Percentiles rank a stretch among this genome's conserved stretches.
Conservation (phyloP, 2,888 invertebrate genomes). For the Laothoe populi region DNA sequence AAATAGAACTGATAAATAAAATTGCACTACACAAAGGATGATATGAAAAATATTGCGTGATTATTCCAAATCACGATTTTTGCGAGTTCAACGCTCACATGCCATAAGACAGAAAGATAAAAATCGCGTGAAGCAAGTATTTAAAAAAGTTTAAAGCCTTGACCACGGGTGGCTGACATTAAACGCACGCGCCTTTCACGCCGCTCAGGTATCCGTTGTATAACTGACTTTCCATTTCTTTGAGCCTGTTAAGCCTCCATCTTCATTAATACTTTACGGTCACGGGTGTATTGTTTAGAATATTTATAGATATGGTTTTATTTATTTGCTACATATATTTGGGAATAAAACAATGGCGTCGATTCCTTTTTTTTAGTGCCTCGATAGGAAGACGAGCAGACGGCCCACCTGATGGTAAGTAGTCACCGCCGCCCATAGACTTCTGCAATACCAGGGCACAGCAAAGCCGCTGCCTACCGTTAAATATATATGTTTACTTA, state of each 20-base stretch:
- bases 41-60: neutral
- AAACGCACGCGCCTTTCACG: constrained; percentile 78
- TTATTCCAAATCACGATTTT: constrained; percentile 4
- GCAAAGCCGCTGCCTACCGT: too few relatives aligned
- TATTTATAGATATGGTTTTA: neutral
- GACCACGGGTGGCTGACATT: constrained; percentile 82
- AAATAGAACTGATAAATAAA: neutral
- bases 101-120: constrained; percentile 54
- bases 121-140: constrained; percentile 67
- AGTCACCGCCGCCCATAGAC: too few relatives aligned
- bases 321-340: neutral
- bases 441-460: too few relatives aligned
- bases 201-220: constrained; percentile 79
- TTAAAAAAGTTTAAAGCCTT: constrained; percentile 73
- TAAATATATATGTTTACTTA: neutral
- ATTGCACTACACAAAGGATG: neutral
- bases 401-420: too few relatives aligned
- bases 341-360: neutral
- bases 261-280: constrained; percentile 37
- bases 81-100: constrained; percentile 41
- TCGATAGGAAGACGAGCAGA: too few relatives aligned
- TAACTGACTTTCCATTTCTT: constrained; percentile 83
- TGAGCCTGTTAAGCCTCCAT: constrained; percentile 47
- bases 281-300: neutral
- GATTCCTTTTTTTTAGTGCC: too few relatives aligned